Conservation (phyloP, 2,888 invertebrate genomes). For the Pyralis farinalis region DNA sequence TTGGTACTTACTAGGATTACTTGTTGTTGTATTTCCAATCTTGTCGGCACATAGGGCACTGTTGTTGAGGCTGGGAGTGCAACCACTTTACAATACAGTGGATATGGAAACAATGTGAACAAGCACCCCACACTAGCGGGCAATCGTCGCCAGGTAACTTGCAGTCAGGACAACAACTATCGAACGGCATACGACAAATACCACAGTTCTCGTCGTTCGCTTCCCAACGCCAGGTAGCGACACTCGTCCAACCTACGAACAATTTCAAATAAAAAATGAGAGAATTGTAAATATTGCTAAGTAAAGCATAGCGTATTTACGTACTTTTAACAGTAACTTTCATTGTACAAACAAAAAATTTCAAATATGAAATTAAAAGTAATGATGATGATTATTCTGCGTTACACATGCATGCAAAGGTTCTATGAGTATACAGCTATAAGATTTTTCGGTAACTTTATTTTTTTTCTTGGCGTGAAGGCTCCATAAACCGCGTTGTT, state of each 20-base stretch:
- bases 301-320: constrained; percentile 35
- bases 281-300: too few relatives aligned
- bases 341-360: constrained; percentile 73
- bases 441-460: too few relatives aligned
- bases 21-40: constrained; percentile 98
- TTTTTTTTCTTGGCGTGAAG: too few relatives aligned
- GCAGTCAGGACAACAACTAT: constrained; percentile 98
- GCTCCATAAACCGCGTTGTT: too few relatives aligned
- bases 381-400: too few relatives aligned
- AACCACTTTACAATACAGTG: constrained; percentile 99
- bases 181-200: constrained; percentile 99
- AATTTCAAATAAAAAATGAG: neutral
- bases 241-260: constrained; percentile 92
- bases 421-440: too few relatives aligned
- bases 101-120: constrained; percentile 99
- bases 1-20: constrained; percentile 45
- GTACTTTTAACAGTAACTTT: constrained; percentile 84
- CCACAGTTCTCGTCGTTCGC: constrained; percentile 99
- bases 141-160: constrained; percentile 99
- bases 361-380: too few relatives aligned
- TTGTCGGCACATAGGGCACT: constrained; percentile 98
- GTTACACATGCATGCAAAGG: too few relatives aligned
- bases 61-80: constrained; percentile 94
- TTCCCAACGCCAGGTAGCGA: constrained; percentile 99
- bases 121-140: constrained; percentile 98